Evolutionary conservation across 2,113 vertebrate genomes (phyloP).

Genomic region (Prinia subflava): DNA sequence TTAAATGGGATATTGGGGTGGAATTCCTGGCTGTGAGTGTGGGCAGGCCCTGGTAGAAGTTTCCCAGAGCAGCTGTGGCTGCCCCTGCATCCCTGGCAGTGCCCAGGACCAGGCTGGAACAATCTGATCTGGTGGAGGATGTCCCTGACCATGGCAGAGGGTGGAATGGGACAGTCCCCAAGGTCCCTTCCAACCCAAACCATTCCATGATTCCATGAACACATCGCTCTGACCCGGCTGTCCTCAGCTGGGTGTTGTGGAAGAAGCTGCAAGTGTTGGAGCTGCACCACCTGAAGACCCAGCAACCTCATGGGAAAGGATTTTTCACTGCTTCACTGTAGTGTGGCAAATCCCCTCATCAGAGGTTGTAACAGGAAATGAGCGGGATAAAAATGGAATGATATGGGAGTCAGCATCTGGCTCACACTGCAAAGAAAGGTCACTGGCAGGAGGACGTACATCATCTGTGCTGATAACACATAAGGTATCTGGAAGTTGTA

Average conservation of each 20-base stretch:
- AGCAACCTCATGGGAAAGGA: neutral
- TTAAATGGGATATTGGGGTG: neutral
- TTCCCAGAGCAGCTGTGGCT: neutral
- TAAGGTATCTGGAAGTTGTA: neutral
- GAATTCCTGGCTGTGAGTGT: neutral
- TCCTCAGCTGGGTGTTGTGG: neutral
- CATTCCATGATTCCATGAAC: neutral
- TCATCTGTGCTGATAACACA: neutral
- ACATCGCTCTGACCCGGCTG: neutral
- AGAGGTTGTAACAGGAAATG: neutral
- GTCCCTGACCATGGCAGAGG: neutral
- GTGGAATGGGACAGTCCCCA: neutral
- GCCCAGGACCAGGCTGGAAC: neutral
- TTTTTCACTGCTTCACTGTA: neutral
- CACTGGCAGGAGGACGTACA: neutral
- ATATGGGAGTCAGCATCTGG: neutral
- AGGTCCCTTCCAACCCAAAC: neutral
- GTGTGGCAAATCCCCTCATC: neutral
- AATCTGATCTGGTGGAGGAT: accelerated
- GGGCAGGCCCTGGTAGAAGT: neutral
- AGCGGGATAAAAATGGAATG: neutral
- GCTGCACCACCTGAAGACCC: neutral
- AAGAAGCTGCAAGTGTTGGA: neutral
- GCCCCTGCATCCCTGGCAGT: neutral
- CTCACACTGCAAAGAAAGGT: neutral